Evolutionary conservation across 2,797 vertebrate genomes (phyloP), one percentile per base, ranked within the genome.

Genomic region (Schizopygopsis pylzovi): DNA sequence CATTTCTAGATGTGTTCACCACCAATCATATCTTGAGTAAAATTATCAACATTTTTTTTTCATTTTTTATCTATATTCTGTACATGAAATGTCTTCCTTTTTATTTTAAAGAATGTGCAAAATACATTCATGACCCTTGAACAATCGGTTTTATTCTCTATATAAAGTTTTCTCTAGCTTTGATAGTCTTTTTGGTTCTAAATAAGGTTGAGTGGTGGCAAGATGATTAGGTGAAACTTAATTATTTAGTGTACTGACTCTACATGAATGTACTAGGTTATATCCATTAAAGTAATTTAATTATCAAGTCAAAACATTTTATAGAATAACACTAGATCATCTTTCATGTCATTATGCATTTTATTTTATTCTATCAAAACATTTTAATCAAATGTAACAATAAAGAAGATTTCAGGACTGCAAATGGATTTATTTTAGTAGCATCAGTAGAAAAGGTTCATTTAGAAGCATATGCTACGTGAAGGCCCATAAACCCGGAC

Each of bases 401-500:
- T 54, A 59, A 22, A 77, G 37, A n/a, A 4, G 7, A 45, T 37
- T 54, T 79, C 75, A 68, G 65, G 9, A 18, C 22, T 75, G 20
- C 39, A 25, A 78, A 84, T 43, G 28, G 37, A 56, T 70, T 68
- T 49, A 0, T 54, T 78, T 68, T 78, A 49, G 59, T 52, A 43
- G 28, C 54, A 28, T 52, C 45, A 45, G 33, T 28, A 77, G 43
- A 78, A 85, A 79, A 59, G 61, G 47, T 78, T 78, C 61, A 79
- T 79, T 84, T 84, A 70, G 75, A 63, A 84, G 47, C 28, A 78
- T 78, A 52, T 33, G 63, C 39, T 43, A 56, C 71, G 37, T 37
- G 76, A 79, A 79, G 65, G 52, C n/a, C 75, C 63, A 70, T 85
- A 85, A 85, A 70, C 61, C 73, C 75, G 25, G 47, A 70, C 63